Conservation (phyloP, 2,797 vertebrate genomes). For the Holocentrus rufus region DNA sequence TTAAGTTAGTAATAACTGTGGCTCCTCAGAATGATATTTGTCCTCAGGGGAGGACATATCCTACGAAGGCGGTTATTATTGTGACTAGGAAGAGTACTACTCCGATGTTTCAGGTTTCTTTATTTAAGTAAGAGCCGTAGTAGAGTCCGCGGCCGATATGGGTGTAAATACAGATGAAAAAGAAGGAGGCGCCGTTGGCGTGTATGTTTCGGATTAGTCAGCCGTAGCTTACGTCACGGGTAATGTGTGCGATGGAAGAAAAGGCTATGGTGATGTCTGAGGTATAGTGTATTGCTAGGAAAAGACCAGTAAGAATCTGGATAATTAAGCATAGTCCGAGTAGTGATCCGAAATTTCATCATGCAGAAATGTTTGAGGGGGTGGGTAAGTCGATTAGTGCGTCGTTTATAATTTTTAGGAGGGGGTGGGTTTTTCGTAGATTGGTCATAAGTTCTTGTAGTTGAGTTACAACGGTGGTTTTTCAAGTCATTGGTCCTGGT, state of each 20-base stretch:
- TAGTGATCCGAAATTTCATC: slow-evolving; percentile 71
- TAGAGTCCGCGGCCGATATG: slow-evolving; percentile 54
- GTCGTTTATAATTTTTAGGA: slow-evolving; percentile 57
- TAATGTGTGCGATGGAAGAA: slow-evolving; percentile 45
- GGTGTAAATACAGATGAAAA: slow-evolving; percentile 65
- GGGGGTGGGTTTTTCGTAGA: slow-evolving; percentile 65
- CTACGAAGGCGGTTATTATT: slow-evolving; percentile 69
- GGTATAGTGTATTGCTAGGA: slow-evolving; percentile 66
- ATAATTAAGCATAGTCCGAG: background rate
- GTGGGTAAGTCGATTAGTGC: slow-evolving; percentile 41
- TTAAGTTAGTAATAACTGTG: slow-evolving; percentile 52
- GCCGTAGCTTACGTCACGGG: slow-evolving; percentile 58
- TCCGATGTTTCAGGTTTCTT: slow-evolving; percentile 67
- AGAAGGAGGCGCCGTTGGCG: slow-evolving; percentile 63
- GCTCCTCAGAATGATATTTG: slow-evolving; percentile 75
- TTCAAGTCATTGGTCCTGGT: slow-evolving; percentile 69
- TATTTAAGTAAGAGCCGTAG: slow-evolving; percentile 44
- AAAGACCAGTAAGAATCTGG: slow-evolving; percentile 33
- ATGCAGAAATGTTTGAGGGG: slow-evolving; percentile 45
- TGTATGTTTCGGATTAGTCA: slow-evolving; percentile 55
- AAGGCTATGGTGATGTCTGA: slow-evolving; percentile 54
- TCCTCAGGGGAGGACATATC: slow-evolving; percentile 59
- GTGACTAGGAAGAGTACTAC: background rate
- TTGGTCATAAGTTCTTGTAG: slow-evolving; percentile 67
- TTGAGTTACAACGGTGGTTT: slow-evolving; percentile 74